These are phyloP conservation scores for human (Homo sapiens) DNA, from an alignment of 2,113 vertebrate genomes.

Conservation along the genomic window GRCh38 chrX:79358501-79359000, in stretches of 20 bases:
- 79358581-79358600: background rate
- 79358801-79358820: background rate
- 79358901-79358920: background rate
- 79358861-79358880: background rate
- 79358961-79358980: background rate
- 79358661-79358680: background rate
- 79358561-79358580: background rate
- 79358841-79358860: background rate
- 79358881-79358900: background rate
- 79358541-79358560: background rate
- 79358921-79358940: background rate
- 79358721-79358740: background rate
- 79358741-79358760: background rate
- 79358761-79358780: background rate
- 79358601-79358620: background rate
- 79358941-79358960: background rate
- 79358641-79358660: background rate
- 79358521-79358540: background rate
- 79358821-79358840: background rate
- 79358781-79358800: background rate
- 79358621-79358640: background rate
- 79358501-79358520: too few species aligned
- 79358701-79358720: background rate
- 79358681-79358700: background rate
- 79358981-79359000: background rate